phyloP scores from a whole-genome alignment of 23 tunicate genomes.

The Phallusia fumigata region DNA sequence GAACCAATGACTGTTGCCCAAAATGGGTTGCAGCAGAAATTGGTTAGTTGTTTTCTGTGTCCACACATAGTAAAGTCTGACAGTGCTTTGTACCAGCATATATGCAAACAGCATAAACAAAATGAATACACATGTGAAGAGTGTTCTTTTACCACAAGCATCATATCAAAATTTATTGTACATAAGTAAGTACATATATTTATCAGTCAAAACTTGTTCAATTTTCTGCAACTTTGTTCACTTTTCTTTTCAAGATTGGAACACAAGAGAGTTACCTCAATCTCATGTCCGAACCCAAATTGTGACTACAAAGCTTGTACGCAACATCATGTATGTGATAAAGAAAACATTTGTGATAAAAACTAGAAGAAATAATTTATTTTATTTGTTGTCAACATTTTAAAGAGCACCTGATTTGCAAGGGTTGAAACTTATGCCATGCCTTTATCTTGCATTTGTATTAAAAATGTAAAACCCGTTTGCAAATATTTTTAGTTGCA shows the following conservation, averaged over 20 bases:
- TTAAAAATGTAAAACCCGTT: background rate
- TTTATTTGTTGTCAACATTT: background rate
- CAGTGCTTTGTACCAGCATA: background rate
- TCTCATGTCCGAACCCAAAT: background rate
- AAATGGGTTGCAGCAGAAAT: background rate
- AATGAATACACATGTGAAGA: background rate
- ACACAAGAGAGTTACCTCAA: background rate
- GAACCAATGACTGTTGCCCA: background rate
- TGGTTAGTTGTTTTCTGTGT: background rate
- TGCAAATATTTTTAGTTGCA: background rate
- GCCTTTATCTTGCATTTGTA: background rate
- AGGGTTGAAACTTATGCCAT: background rate
- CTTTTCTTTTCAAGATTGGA: background rate
- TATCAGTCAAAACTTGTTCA: too few species aligned
- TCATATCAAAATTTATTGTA: background rate
- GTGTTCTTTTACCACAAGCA: slow-evolving; percentile 1
- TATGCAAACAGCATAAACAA: background rate
- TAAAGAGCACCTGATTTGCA: background rate
- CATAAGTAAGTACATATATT: background rate
- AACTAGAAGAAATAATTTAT: background rate
- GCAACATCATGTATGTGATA: background rate
- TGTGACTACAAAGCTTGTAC: background rate
- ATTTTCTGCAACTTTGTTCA: too few species aligned
- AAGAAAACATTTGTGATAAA: too few species aligned
- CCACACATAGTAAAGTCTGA: background rate